A percentile compares a stretch with the other conserved stretches of the same genome.
Conservation (phyloP, 2,113 vertebrate species). For the Cnemophilus loriae region DNA sequence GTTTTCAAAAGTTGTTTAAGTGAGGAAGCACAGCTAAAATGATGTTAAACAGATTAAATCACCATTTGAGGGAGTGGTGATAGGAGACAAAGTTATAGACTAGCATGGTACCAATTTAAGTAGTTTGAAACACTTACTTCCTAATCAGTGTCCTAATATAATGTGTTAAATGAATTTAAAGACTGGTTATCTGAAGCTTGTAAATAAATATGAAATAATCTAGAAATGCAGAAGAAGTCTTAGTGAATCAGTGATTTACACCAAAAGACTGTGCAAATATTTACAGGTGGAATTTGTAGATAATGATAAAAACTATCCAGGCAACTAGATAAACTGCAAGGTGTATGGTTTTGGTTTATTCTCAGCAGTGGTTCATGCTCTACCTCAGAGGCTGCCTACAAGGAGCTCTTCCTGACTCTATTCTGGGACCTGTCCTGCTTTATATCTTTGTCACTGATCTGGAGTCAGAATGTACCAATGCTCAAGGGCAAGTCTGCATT, state of each 20-base stretch:
- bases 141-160: background rate
- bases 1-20: background rate
- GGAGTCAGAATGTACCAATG: background rate
- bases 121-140: background rate
- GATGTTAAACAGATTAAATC: background rate
- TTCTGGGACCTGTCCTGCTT: background rate
- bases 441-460: background rate
- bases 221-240: background rate
- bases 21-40: background rate
- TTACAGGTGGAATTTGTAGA: background rate
- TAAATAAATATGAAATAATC: background rate
- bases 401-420: background rate
- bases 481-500: background rate
- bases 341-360: background rate
- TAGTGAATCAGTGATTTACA: background rate
- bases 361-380: background rate
- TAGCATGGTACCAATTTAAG: background rate
- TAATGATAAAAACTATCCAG: background rate
- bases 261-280: background rate
- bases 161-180: background rate
- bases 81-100: background rate
- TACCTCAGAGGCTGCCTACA: background rate
- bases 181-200: background rate
- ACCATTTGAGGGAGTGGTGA: background rate
- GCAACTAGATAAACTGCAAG: background rate